Percentiles rank a stretch among this genome's conserved stretches.
phyloP scores from a whole-genome alignment of 2,888 invertebrate genomes.

The Platycheirus rosarum region DNA sequence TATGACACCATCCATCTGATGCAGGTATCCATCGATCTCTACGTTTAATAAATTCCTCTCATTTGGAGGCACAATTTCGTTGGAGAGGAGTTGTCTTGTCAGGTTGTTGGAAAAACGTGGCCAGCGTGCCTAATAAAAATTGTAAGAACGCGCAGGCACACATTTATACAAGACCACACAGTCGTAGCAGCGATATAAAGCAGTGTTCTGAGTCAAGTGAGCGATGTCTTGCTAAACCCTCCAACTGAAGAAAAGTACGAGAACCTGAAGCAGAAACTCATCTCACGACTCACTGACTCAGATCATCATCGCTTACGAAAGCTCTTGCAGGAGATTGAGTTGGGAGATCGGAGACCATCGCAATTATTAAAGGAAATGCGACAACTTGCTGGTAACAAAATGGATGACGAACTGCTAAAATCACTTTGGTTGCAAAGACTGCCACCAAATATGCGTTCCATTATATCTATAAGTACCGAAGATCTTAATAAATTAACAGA shows the following conservation, averaged over 20 bases:
- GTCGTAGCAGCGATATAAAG: background rate
- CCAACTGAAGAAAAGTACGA: background rate
- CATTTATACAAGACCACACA: too few species aligned
- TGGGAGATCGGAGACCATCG: background rate
- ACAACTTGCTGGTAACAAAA: background rate
- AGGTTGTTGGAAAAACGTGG: too few species aligned
- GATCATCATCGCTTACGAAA: slow-evolving; percentile 1
- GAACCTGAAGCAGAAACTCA: background rate
- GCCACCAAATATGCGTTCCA: slow-evolving; percentile 64
- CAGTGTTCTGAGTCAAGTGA: background rate
- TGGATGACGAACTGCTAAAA: slow-evolving; percentile 45
- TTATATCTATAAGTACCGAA: slow-evolving; percentile 59
- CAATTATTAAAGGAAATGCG: background rate
- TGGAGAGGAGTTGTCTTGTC: too few species aligned
- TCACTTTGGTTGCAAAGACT: slow-evolving; percentile 74
- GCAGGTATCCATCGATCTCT: too few species aligned
- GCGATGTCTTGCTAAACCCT: background rate
- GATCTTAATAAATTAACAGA: slow-evolving; percentile 16
- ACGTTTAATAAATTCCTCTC: too few species aligned
- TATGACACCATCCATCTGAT: too few species aligned
- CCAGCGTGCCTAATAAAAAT: too few species aligned
- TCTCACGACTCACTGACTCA: background rate
- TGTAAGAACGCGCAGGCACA: too few species aligned
- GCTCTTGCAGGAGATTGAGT: slow-evolving; percentile 1
- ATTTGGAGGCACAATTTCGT: too few species aligned